Conservation (phyloP, 2,113 vertebrate genomes). For the Salvator merianae region DNA sequence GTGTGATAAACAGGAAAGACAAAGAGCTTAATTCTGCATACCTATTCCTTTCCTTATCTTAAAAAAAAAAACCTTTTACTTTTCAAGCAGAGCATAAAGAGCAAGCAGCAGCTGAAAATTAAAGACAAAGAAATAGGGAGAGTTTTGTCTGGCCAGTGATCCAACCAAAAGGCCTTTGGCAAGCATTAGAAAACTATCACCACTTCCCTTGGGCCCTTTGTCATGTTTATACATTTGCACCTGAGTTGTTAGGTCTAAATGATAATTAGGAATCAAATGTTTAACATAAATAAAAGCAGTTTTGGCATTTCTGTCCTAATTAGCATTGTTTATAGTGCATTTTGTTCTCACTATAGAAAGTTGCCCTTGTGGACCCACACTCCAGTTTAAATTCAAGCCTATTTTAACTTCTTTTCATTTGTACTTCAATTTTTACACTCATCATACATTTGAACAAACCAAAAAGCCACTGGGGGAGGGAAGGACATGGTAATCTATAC, state of each 20-base stretch:
- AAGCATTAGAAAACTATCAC: not conserved
- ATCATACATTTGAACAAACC: too few species aligned
- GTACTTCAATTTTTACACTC: not conserved
- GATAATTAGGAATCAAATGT: not conserved
- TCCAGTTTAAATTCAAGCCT: not conserved
- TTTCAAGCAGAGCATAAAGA: not conserved
- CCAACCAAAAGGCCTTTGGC: not conserved
- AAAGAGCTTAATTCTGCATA: not conserved
- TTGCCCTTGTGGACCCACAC: not conserved
- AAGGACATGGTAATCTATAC: too few species aligned
- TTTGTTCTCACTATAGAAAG: not conserved
- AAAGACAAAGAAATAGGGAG: not conserved
- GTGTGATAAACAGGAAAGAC: not conserved
- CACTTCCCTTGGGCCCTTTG: not conserved
- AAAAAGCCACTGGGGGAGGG: too few species aligned
- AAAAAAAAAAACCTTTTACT: not conserved
- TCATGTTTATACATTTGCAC: not conserved
- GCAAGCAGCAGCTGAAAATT: not conserved
- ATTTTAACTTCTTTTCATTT: not conserved
- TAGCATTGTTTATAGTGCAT: not conserved
- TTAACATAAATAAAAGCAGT: not conserved
- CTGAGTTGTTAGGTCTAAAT: not conserved
- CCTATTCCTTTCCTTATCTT: not conserved
- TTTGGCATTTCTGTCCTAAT: not conserved
- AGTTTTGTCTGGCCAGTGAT: not conserved